phyloP scores from a whole-genome alignment of 2,113 vertebrate species.

The Macquaria australasica region DNA sequence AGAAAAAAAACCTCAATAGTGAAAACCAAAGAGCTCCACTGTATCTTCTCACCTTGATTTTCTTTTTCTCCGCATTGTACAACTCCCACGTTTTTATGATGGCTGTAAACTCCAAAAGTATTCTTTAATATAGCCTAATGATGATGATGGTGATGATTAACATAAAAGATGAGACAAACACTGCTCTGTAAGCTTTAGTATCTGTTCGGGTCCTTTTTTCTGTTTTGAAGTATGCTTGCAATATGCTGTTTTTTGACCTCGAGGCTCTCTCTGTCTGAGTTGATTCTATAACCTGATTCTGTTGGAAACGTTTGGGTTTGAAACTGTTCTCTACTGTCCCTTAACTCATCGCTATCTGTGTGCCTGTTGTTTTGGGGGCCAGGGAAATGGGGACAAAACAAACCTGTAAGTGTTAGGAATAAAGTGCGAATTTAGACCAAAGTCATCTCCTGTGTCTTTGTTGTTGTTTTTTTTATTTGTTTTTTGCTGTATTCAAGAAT shows the following conservation, averaged over 20 bases:
- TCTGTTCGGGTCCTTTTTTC: constrained; percentile 59
- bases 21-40: constrained; percentile 88
- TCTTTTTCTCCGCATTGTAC: constrained; percentile 67
- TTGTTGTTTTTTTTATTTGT: not conserved
- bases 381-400: constrained; percentile 71
- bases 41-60: constrained; percentile 70
- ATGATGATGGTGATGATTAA: constrained; percentile 33
- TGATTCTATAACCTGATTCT: constrained; percentile 78
- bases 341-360: constrained; percentile 85
- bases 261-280: constrained; percentile 78
- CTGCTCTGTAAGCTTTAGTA: constrained; percentile 68
- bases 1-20: constrained; percentile 84
- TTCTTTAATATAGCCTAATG: constrained; percentile 67
- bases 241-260: constrained; percentile 76
- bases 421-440: constrained; percentile 85
- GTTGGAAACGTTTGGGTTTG: constrained; percentile 78
- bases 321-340: constrained; percentile 81
- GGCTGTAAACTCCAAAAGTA: constrained; percentile 65
- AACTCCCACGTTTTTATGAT: constrained; percentile 66
- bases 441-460: constrained; percentile 45
- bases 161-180: constrained; percentile 56
- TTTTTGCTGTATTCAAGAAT: no score
- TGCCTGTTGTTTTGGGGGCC: constrained; percentile 83
- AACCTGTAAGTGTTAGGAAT: constrained; percentile 85
- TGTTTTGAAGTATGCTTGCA: constrained; percentile 71